These are phyloP conservation scores for Drosophila rellima DNA, from an alignment of 2,888 invertebrate species.

Conservation along the genomic window DNA sequence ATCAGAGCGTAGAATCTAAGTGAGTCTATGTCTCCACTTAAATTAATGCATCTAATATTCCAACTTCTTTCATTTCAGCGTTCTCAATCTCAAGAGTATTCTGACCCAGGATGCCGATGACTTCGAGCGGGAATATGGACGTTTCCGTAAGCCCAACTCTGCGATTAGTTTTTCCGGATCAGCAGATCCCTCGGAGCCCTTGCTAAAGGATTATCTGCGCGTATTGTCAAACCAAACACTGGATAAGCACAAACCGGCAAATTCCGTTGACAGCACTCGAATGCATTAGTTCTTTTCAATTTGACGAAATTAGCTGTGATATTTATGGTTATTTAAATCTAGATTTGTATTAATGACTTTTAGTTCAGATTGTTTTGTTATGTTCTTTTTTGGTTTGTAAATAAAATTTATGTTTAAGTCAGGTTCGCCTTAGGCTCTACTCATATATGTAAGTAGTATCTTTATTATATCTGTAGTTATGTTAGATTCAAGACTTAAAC, in stretches of 20 bases:
- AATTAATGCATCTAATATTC: not conserved
- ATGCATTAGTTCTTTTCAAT: slow-evolving; percentile 36
- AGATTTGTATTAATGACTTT: slow-evolving; percentile 14
- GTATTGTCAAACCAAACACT: slow-evolving; percentile 32
- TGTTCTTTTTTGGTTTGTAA: slow-evolving; percentile 19
- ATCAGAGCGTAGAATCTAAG: slow-evolving; percentile 22
- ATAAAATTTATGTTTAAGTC: slow-evolving; percentile 27
- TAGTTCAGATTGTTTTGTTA: slow-evolving; percentile 14
- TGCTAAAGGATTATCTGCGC: slow-evolving; percentile 42
- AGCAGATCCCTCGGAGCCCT: slow-evolving; percentile 17
- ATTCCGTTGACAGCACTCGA: slow-evolving; percentile 28
- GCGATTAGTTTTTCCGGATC: slow-evolving; percentile 16
- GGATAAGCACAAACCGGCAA: slow-evolving; percentile 28
- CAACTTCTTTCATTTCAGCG: slow-evolving; percentile 18
- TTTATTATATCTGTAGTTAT: not conserved
- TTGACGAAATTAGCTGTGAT: slow-evolving; percentile 63
- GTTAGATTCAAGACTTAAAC: not conserved
- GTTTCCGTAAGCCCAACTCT: slow-evolving; percentile 24
- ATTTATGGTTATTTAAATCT: slow-evolving; percentile 3
- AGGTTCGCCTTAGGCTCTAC: not conserved
- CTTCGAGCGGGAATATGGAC: slow-evolving; percentile 69
- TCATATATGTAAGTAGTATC: not conserved
- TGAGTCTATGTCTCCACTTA: slow-evolving; percentile 9
- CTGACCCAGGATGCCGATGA: slow-evolving; percentile 50
- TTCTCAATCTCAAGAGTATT: slow-evolving; percentile 51